phyloP scores from a whole-genome alignment of 2,797 vertebrate genomes.

The Poliocrania exsul region DNA sequence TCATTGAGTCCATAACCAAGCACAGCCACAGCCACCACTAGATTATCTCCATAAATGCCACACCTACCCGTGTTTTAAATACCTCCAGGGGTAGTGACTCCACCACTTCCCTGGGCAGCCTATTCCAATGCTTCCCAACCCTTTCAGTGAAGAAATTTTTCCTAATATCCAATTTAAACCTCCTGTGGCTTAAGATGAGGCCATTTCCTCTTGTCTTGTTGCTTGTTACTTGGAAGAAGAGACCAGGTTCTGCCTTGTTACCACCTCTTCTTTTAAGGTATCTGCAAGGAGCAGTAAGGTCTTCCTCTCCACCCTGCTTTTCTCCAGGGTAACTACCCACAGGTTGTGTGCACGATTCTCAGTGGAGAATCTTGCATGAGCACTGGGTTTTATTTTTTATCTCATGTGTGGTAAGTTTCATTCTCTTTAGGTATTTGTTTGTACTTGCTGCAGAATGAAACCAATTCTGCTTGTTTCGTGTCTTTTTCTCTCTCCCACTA shows the following conservation, averaged over 20 bases:
- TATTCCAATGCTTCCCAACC: background rate
- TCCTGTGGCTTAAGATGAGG: background rate
- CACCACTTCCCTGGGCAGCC: background rate
- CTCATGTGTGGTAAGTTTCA: background rate
- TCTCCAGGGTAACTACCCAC: background rate
- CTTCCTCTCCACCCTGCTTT: background rate
- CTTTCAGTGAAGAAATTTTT: background rate
- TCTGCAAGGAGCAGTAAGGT: background rate
- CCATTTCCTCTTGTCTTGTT: background rate
- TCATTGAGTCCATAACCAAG: background rate
- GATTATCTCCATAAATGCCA: background rate
- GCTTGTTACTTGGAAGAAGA: background rate
- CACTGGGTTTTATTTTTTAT: background rate
- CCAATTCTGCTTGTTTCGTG: background rate
- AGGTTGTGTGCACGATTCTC: background rate
- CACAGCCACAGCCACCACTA: background rate
- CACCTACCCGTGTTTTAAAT: background rate
- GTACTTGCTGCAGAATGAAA: background rate
- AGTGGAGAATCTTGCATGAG: background rate
- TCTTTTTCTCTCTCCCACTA: background rate
- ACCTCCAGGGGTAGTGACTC: background rate
- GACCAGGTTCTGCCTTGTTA: background rate
- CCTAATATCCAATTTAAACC: background rate
- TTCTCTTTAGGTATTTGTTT: background rate
- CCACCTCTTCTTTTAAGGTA: background rate